Base-by-base conservation (phyloP, 2,797 vertebrate genomes). In the Gymnocypris eckloni region DNA sequence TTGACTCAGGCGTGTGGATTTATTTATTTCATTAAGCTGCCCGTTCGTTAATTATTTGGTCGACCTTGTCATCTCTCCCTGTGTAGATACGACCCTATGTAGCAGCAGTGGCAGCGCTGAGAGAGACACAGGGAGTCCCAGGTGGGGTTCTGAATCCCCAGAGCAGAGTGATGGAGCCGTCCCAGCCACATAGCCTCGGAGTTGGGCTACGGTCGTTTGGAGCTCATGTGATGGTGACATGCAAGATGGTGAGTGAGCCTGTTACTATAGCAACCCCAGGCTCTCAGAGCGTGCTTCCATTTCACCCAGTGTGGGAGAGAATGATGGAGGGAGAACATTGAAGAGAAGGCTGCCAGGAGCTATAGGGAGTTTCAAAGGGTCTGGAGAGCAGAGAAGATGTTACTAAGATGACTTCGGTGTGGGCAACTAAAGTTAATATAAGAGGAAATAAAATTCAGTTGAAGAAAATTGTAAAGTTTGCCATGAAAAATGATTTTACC, bases 231-330 rank as follows among this genome's bases (percentile, higher is more conserved):
- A 93, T 86, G 85, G 92, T 92, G 92, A 92, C 90, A 89, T 79
- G 87, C 91, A 92, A 93, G 92, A 94, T 94, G 94, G 93, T 92
- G 94, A 93, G 94, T 93, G 93, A 94, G 93, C 94, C 92, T 91
- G 95, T 96, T 94, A 93, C 95, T 90, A 94, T 94, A 93, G 94
- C 92, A 94, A 96, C 94, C 90, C 90, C 90, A 93, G 94, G 93
- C 93, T 95, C 92, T 88, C 84, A 86, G 86, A 89, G 90, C 92
- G 92, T 89, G 91, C 93, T 94, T 94, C 93, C 93, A 94, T 95
- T 94, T 95, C 90, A 89, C 92, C 91, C 91, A 91, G 92, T 89
- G 93, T 93, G 93, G 90, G 91, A 92, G 93, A 91, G 89, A 91
- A 88, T 89, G 90, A 92, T 90, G 90, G 90, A 91, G 87, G 87